A percentile compares a stretch with the other conserved stretches of the same genome.
These are phyloP conservation scores for Actenoides hombroni DNA, from an alignment of 2,113 vertebrate species.

Conservation along the genomic window DNA sequence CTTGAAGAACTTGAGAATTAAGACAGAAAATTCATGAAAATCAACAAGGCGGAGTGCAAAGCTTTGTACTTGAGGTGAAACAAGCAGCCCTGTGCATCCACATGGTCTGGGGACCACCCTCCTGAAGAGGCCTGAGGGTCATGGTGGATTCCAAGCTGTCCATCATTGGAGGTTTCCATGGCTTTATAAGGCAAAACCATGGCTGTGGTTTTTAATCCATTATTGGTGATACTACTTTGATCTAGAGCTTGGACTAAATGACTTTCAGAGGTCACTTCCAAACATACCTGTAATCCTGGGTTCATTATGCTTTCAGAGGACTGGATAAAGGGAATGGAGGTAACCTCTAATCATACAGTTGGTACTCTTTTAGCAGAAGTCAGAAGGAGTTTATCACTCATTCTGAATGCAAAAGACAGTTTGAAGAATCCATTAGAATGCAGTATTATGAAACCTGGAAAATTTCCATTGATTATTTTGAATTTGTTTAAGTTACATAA, in stretches of 20 bases:
- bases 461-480: not conserved
- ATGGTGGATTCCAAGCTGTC: not conserved
- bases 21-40: not conserved
- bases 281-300: not conserved
- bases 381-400: not conserved
- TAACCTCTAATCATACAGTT: not conserved
- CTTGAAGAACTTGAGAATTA: not conserved
- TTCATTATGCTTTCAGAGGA: not conserved
- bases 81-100: not conserved
- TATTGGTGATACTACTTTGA: not conserved
- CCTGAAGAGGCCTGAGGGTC: not conserved
- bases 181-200: fast-evolving
- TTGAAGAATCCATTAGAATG: not conserved
- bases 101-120: not conserved
- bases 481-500: not conserved
- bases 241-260: not conserved
- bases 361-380: not conserved
- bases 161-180: not conserved
- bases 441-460: not conserved
- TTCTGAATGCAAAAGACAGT: not conserved
- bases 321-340: fast-evolving
- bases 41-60: not conserved
- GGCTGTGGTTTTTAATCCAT: not conserved
- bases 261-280: not conserved
- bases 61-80: not conserved